Evolutionary conservation across 2,888 invertebrate genomes (phyloP), one percentile per base, ranked within the genome.

Genomic region (Amiota communis): DNA sequence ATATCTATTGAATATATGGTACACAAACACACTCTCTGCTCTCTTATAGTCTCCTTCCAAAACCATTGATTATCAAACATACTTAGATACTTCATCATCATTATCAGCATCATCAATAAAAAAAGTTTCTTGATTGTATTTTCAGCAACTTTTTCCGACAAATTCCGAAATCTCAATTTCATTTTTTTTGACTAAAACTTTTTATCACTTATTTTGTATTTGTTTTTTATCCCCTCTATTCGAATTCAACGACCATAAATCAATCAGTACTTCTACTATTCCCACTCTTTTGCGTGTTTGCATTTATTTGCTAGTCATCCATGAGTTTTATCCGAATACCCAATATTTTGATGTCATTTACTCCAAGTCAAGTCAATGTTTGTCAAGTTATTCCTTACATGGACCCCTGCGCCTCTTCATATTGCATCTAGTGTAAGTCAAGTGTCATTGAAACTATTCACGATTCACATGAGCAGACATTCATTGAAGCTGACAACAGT

Each of bases 191-290:
- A 3, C 61, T n/a, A 11, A 15, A 15, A 15, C 13, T 8, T 53
- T 53, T 61, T 8, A 36, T 23, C 23, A 23, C 23, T 20, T 51
- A 17, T 67, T 17, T 49, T 49, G 15, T 48, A 9, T 48, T 67
- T 67, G 15, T 48, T 17, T 51, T n/a, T 67, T 23, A 20, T 51
- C 51, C 9, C 49, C 46, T 15, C 20, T 11, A 51, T 67, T 67
- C 49, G 67, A 49, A 17, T 51, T 51, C 23, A 17, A 51, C 20
- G 51, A 49, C 67, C 23, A 67, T 67, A 67, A 67, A 67, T 67
- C 67, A 67, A 67, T 67, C 67, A 67, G n/a, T n/a, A n/a, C n/a
- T n/a, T n/a, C n/a, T n/a, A n/a, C 20, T 67, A 51, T 9, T 51
- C 17, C 57, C 9, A 20, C 15, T 15, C 15, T 57, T 15, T 15